A percentile compares a stretch with the other conserved stretches of the same genome.
Evolutionary conservation across 2,888 invertebrate species (phyloP).

Genomic region (Amiota minor): DNA sequence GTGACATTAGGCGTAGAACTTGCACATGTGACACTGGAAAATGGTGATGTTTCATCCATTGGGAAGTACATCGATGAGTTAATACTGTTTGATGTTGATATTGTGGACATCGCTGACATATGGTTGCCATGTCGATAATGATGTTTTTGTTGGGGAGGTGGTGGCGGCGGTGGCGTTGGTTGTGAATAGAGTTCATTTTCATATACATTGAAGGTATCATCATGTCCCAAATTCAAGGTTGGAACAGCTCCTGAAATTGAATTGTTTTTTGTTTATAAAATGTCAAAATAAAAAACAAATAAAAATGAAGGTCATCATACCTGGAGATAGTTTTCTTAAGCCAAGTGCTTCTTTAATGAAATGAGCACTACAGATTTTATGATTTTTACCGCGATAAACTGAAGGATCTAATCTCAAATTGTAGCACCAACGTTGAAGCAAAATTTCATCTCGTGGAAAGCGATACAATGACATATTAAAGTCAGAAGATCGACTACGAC

Average conservation of each 20-base stretch:
- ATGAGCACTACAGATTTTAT: constrained; percentile 69
- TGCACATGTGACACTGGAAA: constrained; percentile 7
- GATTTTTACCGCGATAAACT: constrained; percentile 68
- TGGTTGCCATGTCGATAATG: constrained; percentile 44
- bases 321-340: constrained; percentile 64
- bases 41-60: constrained; percentile 14
- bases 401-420: constrained; percentile 66
- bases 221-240: constrained; percentile 66
- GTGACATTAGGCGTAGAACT: constrained; percentile 49
- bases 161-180: constrained; percentile 52
- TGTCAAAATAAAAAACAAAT: background rate
- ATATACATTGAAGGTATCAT: constrained; percentile 68
- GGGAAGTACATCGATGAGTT: background rate
- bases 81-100: background rate
- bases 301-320: constrained; percentile 41
- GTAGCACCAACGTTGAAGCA: constrained; percentile 68
- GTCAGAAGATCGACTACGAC: constrained; percentile 67
- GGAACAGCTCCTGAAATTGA: constrained; percentile 61
- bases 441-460: constrained; percentile 65
- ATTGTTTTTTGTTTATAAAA: constrained; percentile 19
- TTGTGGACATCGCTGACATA: constrained; percentile 36
- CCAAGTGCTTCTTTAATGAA: constrained; percentile 70
- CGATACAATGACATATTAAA: constrained; percentile 68
- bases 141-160: constrained; percentile 30
- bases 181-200: constrained; percentile 68